Conservation (phyloP, 2,113 vertebrate genomes). For the Tautogolabrus adspersus region DNA sequence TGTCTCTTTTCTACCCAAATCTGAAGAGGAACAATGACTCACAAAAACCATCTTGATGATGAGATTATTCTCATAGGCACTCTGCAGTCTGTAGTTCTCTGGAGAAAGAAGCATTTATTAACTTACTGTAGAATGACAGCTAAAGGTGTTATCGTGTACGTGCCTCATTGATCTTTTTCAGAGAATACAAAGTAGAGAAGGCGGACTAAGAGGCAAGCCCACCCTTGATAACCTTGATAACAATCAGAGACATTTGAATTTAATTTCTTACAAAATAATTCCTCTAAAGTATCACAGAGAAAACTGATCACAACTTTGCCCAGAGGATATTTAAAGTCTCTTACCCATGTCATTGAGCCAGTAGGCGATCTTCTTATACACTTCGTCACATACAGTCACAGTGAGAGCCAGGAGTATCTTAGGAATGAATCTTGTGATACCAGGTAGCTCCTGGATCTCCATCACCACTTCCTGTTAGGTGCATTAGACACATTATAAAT, state of each 20-base stretch:
- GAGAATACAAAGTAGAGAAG: too few species aligned
- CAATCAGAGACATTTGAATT: background rate
- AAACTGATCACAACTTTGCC: too few species aligned
- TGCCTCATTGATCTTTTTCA: background rate
- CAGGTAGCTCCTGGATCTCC: conserved; percentile 91
- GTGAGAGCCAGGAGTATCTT: conserved; percentile 93
- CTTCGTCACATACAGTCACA: conserved; percentile 91
- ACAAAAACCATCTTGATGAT: conserved; percentile 99
- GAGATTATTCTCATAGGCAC: conserved; percentile 97
- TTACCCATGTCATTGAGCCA: conserved; percentile 98
- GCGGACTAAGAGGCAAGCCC: too few species aligned
- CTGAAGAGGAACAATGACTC: conserved; percentile 73
- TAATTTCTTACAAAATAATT: background rate
- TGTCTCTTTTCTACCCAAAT: background rate
- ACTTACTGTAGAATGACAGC: background rate
- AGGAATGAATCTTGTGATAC: conserved; percentile 91
- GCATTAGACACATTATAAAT: conserved; percentile 31
- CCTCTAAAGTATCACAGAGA: too few species aligned
- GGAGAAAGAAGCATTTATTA: conserved; percentile 22
- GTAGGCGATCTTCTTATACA: conserved; percentile 94
- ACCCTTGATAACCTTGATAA: background rate
- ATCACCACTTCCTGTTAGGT: conserved; percentile 90
- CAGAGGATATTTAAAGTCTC: background rate
- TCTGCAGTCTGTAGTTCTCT: conserved; percentile 98
- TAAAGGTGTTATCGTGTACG: background rate